A percentile compares a stretch with the other conserved stretches of the same genome.
phyloP scores from a whole-genome alignment of 2,113 vertebrate genomes.

The Calypte anna region DNA sequence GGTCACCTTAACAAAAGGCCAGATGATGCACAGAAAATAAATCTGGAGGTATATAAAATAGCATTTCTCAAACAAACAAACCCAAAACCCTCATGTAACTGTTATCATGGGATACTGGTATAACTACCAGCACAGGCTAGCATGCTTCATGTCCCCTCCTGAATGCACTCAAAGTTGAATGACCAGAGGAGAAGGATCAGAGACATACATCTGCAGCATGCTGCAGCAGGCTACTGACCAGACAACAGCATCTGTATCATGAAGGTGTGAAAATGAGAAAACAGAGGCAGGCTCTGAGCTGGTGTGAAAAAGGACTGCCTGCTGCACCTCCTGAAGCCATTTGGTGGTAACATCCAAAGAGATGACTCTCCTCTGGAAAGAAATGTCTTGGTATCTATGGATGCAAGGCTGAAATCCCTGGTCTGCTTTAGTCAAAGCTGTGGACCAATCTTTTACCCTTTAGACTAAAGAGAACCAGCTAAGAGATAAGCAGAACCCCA shows the following conservation, averaged over 20 bases:
- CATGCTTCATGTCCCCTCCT: not conserved
- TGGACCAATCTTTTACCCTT: not conserved
- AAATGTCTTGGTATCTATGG: not conserved
- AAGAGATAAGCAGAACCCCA: not conserved
- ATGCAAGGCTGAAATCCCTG: not conserved
- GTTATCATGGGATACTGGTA: not conserved
- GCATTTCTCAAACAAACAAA: not conserved
- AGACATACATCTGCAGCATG: not conserved
- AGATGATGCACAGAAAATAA: not conserved
- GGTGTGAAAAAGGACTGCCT: not conserved
- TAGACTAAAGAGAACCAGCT: not conserved
- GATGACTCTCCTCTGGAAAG: not conserved
- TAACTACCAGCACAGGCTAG: not conserved
- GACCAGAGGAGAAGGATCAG: not conserved
- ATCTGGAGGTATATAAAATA: not conserved
- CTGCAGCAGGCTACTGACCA: not conserved
- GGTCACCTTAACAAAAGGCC: not conserved
- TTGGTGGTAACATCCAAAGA: not conserved
- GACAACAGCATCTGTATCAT: rapidly evolving
- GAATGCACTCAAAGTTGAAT: not conserved
- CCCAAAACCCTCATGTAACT: rapidly evolving
- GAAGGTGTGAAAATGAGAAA: not conserved
- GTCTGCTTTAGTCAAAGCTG: not conserved
- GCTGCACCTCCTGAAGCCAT: not conserved
- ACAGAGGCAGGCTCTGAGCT: not conserved